These are phyloP conservation scores for Gallirallus australis DNA, from an alignment of 2,797 vertebrate species.

Conservation along the genomic window DNA sequence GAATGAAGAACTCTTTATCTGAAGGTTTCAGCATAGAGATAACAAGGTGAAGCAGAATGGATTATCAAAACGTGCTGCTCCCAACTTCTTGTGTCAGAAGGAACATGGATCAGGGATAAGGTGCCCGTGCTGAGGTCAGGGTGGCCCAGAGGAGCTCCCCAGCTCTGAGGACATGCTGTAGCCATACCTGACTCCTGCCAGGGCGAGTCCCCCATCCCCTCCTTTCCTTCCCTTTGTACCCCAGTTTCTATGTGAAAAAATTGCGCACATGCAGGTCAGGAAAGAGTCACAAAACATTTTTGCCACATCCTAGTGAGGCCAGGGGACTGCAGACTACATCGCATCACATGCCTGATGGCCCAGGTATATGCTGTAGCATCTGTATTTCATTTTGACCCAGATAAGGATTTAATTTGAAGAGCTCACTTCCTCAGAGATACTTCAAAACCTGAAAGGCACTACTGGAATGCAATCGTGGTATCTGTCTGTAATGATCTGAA, in stretches of 20 bases:
- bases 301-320: background rate
- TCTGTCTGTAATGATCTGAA: background rate
- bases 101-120: rapidly evolving
- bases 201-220: rapidly evolving
- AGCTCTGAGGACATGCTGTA: background rate
- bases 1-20: background rate
- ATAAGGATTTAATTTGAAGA: background rate
- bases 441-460: background rate
- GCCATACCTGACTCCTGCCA: background rate
- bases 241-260: background rate
- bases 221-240: background rate
- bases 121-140: rapidly evolving
- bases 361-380: background rate
- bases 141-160: background rate
- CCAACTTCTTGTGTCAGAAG: background rate
- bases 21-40: background rate
- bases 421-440: background rate
- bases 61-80: background rate
- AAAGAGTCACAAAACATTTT: background rate
- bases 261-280: background rate
- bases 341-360: background rate
- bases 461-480: background rate
- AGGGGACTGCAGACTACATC: background rate
- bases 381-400: background rate
- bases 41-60: background rate